Conservation (phyloP, 2,888 invertebrate species). For the Apodemia hepburni region DNA sequence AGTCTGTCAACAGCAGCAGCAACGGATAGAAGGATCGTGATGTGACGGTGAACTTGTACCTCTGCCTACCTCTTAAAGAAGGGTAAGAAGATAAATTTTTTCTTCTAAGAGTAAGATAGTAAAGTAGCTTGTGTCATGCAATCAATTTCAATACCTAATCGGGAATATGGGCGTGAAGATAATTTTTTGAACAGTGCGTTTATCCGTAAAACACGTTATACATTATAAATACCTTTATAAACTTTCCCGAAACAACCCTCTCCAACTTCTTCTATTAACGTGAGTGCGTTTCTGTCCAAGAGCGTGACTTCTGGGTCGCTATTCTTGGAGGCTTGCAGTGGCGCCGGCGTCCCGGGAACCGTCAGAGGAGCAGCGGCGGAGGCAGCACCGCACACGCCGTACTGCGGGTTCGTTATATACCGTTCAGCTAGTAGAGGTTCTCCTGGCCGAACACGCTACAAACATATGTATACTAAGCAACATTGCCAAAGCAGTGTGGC, state of each 20-base stretch:
- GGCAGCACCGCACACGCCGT: conserved; percentile 76
- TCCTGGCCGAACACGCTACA: conserved; percentile 75
- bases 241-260: conserved; percentile 95
- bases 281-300: conserved; percentile 83
- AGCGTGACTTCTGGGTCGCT: conserved; percentile 76
- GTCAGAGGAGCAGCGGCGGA: conserved; percentile 38
- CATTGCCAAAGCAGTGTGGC: conserved; percentile 32
- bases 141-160: too few species aligned
- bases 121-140: too few species aligned
- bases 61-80: too few species aligned
- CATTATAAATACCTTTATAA: conserved; percentile 84
- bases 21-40: too few species aligned
- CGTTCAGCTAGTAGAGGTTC: conserved; percentile 86
- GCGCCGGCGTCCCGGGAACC: conserved; percentile 37
- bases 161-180: too few species aligned
- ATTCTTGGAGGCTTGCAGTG: conserved; percentile 45
- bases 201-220: not conserved
- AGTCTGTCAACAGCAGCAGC: too few species aligned
- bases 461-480: conserved; percentile 36
- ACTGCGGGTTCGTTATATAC: conserved; percentile 89
- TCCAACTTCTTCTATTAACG: conserved; percentile 88
- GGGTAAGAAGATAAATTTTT: too few species aligned
- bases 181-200: too few species aligned
- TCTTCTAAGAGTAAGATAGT: too few species aligned
- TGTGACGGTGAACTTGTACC: too few species aligned